phyloP scores from a whole-genome alignment of 2,888 invertebrate species.

The Apodemia mormo region DNA sequence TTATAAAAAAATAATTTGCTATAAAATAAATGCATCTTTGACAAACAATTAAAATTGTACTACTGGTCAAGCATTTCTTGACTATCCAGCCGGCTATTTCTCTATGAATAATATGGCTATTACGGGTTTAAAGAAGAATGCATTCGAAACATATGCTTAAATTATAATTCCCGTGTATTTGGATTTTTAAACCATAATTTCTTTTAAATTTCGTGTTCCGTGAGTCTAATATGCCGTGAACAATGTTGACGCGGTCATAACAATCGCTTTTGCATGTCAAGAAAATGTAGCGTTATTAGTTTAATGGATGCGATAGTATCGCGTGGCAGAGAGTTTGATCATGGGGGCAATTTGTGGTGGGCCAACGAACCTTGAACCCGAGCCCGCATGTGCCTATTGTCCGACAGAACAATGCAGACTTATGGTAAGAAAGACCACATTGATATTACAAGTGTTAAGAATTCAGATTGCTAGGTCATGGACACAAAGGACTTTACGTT shows the following conservation, averaged over 20 bases:
- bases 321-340: constrained; percentile 46
- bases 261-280: constrained; percentile 40
- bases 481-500: constrained; percentile 1
- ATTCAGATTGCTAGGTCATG: constrained; percentile 14
- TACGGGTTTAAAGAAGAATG: not conserved
- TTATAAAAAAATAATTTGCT: too few relatives aligned
- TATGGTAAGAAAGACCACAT: constrained; percentile 16
- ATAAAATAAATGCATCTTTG: too few relatives aligned
- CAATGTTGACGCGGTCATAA: constrained; percentile 30
- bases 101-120: not conserved
- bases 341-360: constrained; percentile 68
- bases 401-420: constrained; percentile 40
- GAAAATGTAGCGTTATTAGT: constrained; percentile 54
- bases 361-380: constrained; percentile 31
- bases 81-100: too few relatives aligned
- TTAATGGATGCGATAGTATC: constrained; percentile 63
- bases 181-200: not conserved
- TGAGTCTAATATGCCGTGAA: constrained; percentile 31
- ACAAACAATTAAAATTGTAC: too few relatives aligned
- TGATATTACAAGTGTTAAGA: constrained; percentile 4
- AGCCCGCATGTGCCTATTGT: constrained; percentile 68
- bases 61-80: too few relatives aligned
- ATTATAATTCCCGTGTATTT: not conserved
- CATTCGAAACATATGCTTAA: not conserved
- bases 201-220: constrained; percentile 5